Percentiles rank a stretch among this genome's conserved stretches.
phyloP scores from a whole-genome alignment of 2,113 vertebrate species.

The Otolemur garnettii region DNA sequence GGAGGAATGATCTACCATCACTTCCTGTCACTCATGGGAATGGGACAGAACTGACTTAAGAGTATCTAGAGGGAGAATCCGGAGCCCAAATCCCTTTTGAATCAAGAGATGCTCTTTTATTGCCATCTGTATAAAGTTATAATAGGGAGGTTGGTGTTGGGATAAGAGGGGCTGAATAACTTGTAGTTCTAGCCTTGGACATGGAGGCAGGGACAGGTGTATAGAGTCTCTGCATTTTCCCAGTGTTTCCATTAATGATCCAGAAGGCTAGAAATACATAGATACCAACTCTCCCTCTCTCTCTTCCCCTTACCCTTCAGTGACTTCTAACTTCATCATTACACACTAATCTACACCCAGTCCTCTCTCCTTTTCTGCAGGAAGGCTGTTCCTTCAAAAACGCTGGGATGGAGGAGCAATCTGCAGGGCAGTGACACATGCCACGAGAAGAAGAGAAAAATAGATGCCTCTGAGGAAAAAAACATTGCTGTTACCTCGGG shows the following conservation, averaged over 20 bases:
- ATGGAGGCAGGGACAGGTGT: neutral
- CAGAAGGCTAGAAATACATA: neutral
- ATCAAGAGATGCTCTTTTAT: neutral
- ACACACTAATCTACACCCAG: neutral
- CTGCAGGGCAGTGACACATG: neutral
- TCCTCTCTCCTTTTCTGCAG: neutral
- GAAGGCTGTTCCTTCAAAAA: neutral
- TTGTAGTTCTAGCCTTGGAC: neutral
- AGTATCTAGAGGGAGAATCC: neutral
- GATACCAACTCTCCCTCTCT: neutral
- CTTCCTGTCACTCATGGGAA: neutral
- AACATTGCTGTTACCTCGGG: neutral
- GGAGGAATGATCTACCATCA: neutral
- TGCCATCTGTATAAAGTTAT: no score
- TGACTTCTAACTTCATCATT: neutral
- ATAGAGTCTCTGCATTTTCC: neutral
- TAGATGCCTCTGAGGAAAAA: neutral
- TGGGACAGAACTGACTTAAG: neutral
- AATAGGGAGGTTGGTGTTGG: neutral
- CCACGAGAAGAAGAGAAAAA: neutral
- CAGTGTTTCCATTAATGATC: neutral
- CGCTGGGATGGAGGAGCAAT: neutral
- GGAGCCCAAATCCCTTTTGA: neutral
- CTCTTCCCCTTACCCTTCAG: neutral
- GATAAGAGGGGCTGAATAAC: neutral